Percentiles rank a stretch among this genome's conserved stretches.
These are phyloP conservation scores for Cyprinus carpio DNA, from an alignment of 2,113 vertebrate genomes.

Conservation along the genomic window DNA sequence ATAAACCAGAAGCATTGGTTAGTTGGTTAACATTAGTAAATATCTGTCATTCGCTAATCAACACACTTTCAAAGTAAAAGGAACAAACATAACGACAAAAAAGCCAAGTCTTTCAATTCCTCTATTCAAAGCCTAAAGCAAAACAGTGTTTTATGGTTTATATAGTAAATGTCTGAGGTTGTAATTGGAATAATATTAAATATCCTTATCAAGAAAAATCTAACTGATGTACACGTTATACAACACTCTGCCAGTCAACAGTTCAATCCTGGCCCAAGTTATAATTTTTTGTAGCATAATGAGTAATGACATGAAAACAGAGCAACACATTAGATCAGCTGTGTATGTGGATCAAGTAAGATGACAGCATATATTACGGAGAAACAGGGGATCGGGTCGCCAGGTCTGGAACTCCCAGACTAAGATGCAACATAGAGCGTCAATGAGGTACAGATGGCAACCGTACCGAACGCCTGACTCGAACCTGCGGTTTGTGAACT, in stretches of 20 bases:
- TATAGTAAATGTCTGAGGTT: not conserved
- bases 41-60: not conserved
- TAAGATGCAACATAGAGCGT: conserved; percentile 26
- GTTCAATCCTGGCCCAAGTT: not conserved
- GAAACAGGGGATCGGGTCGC: not conserved
- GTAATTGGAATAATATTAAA: not conserved
- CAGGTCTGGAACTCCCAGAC: conserved; percentile 37
- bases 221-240: not conserved
- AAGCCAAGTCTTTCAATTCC: not conserved
- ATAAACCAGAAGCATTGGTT: conserved; percentile 80
- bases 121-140: not conserved
- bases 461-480: conserved; percentile 1
- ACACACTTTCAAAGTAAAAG: not conserved
- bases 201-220: not conserved
- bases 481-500: conserved; percentile 37
- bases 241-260: not conserved
- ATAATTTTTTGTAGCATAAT: not conserved
- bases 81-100: not conserved
- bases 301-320: not conserved
- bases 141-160: not conserved
- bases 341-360: conserved; percentile 6
- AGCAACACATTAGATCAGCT: conserved; percentile 2
- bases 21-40: conserved; percentile 57
- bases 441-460: conserved; percentile 40
- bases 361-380: conserved; percentile 28